Evolutionary conservation across 2,113 vertebrate species (phyloP), one percentile per base, ranked within the genome.

Genomic region (Vanacampus margaritifer): DNA sequence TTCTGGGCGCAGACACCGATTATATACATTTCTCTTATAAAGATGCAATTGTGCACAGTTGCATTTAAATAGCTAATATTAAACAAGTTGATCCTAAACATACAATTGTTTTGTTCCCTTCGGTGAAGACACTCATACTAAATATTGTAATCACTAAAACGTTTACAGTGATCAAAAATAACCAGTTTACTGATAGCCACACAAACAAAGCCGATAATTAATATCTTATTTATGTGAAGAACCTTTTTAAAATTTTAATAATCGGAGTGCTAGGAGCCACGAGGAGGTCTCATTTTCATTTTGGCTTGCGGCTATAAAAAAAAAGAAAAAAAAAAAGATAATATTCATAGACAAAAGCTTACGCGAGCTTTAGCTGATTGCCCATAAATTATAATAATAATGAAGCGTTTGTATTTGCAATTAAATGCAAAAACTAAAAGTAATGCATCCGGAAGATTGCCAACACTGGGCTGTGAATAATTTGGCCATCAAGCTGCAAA

Each of bases 271-370:
- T 57, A 6, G 28, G 57, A 72, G 73, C 62, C 37, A 66, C 61
- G 79, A 50, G 0, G 1, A 71, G 75, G 79, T 64, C 78, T 81
- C 61, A 10, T 78, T 83, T 81, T 84, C 64, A 79, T 77, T 79
- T 65, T 63, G 43, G 59, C 67, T 53, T 2, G 58, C 9, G 32
- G 63, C 46, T 16, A 9, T 36, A 37, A 46, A 51, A 60, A 8
- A 9, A 64, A 12, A 6, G 73, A 62, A 14, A 8, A 69, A 37
- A 75, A 74, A 32, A 32, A n/a, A n/a, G n/a, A n/a, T n/a, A 67
- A 80, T 75, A 67, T 71, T 60, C 51, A 56, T 26, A 62, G 71
- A 74, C 64, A 74, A 80, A 75, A 69, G 51, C 79, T 68, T 69
- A 54, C 36, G 41, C 51, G 66, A 59, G 58, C 46, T 79, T 76